A percentile compares a stretch with the other conserved stretches of the same genome.
Evolutionary conservation across 2,797 vertebrate species (phyloP).

Genomic region (Fistularia tabacaria): DNA sequence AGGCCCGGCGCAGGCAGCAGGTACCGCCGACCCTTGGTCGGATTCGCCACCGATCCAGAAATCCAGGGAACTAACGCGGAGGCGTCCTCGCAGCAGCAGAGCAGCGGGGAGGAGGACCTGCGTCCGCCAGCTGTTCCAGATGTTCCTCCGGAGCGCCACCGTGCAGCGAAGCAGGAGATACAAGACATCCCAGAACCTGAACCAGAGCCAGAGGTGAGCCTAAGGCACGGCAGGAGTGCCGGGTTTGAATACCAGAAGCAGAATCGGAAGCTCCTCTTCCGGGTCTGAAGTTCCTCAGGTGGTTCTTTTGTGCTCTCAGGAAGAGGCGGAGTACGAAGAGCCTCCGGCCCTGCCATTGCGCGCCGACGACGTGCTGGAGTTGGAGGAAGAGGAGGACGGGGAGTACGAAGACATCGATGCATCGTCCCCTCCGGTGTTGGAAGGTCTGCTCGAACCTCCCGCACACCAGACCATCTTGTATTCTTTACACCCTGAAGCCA

Average conservation of each 20-base stretch:
- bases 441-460: conserved; percentile 46
- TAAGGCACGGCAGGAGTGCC: neutral
- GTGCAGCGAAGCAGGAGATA: conserved; percentile 26
- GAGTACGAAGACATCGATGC: conserved; percentile 52
- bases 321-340: conserved; percentile 66
- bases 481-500: too few relatives aligned
- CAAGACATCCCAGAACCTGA: conserved; percentile 29
- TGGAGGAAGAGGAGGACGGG: conserved; percentile 16
- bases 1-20: conserved; percentile 60
- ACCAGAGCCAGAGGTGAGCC: conserved; percentile 20
- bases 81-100: conserved; percentile 44
- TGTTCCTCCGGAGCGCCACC: conserved; percentile 20
- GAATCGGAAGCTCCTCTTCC: too few relatives aligned
- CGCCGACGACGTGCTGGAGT: conserved; percentile 36
- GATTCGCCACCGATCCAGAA: neutral
- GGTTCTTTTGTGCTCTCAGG: conserved; percentile 23
- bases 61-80: neutral
- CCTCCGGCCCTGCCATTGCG: conserved; percentile 80
- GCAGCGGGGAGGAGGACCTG: conserved; percentile 37
- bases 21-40: conserved; percentile 24
- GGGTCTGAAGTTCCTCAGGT: too few relatives aligned
- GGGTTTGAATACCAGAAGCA: too few relatives aligned
- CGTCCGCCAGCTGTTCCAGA: conserved; percentile 42
- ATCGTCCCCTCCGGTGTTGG: neutral
- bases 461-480: too few relatives aligned